Conservation (phyloP, 2,888 invertebrate species). For the Rhamnusium bicolor region DNA sequence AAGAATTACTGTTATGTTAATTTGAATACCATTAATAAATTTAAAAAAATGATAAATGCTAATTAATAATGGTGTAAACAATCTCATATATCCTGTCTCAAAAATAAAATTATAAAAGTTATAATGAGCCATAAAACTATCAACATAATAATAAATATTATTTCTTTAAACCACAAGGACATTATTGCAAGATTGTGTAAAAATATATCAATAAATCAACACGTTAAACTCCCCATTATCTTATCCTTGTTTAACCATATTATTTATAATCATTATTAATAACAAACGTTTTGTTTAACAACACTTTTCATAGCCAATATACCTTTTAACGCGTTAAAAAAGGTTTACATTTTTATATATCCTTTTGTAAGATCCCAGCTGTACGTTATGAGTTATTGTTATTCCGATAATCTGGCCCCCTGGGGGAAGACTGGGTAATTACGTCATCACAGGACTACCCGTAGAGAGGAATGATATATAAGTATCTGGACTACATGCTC, state of each 20-base stretch:
- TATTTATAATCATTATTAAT: slow-evolving; percentile 10
- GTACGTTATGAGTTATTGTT: slow-evolving; percentile 66
- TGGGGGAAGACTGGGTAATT: slow-evolving; percentile 66
- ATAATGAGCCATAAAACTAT: slow-evolving; percentile 25
- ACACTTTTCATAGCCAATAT: slow-evolving; percentile 8
- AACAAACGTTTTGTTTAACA: slow-evolving; percentile 19
- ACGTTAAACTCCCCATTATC: background rate
- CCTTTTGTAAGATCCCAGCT: slow-evolving; percentile 53
- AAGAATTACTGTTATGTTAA: background rate
- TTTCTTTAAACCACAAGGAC: background rate
- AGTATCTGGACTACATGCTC: slow-evolving; percentile 56
- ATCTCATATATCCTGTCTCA: background rate
- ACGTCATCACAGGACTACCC: slow-evolving; percentile 65
- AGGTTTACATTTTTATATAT: slow-evolving; percentile 43
- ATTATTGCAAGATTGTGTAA: slow-evolving; percentile 4
- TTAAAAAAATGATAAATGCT: slow-evolving; percentile 1
- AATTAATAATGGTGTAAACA: slow-evolving; percentile 25
- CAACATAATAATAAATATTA: slow-evolving; percentile 28
- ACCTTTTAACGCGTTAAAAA: slow-evolving; percentile 45
- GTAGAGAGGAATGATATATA: slow-evolving; percentile 52
- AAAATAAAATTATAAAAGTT: slow-evolving; percentile 19
- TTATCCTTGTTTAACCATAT: slow-evolving; percentile 17
- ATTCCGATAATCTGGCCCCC: slow-evolving; percentile 67
- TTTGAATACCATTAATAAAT: slow-evolving; percentile 12
- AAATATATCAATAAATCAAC: slow-evolving; percentile 22